A percentile compares a stretch with the other conserved stretches of the same genome.
Conservation (phyloP, 2,797 vertebrate genomes). For the Merluccius polli region DNA sequence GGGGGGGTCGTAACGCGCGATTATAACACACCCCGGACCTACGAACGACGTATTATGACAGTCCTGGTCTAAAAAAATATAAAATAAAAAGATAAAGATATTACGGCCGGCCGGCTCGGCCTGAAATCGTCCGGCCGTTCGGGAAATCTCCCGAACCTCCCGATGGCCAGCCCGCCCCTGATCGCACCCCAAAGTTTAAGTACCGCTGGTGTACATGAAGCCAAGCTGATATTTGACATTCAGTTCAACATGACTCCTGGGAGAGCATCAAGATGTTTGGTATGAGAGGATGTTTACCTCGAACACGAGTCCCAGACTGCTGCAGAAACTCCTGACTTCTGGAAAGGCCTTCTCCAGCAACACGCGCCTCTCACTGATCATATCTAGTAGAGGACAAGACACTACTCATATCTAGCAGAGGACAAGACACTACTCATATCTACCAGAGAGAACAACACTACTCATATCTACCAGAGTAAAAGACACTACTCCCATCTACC, state of each 20-base stretch:
- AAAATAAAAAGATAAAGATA: too few relatives aligned
- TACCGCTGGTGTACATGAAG: too few relatives aligned
- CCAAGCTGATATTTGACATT: too few relatives aligned
- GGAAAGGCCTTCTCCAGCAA: slow-evolving; percentile 75
- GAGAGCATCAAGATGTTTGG: neutral
- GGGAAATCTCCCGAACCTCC: too few relatives aligned
- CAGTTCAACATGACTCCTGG: neutral
- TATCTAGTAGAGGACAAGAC: slow-evolving; percentile 62
- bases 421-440: neutral
- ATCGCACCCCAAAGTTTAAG: too few relatives aligned
- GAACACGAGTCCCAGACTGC: slow-evolving; percentile 71
- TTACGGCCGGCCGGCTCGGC: too few relatives aligned
- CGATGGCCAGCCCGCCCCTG: too few relatives aligned
- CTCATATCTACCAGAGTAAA: neutral
- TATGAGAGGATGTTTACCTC: slow-evolving; percentile 67
- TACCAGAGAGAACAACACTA: neutral
- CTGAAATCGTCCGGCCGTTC: too few relatives aligned
- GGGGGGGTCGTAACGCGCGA: too few relatives aligned
- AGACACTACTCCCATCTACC: neutral
- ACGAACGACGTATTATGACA: too few relatives aligned
- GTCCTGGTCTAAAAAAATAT: too few relatives aligned
- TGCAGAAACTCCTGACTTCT: slow-evolving; percentile 76
- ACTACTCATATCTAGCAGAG: neutral
- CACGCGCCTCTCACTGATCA: slow-evolving; percentile 72
- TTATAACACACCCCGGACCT: too few relatives aligned